These are phyloP conservation scores for Aphaenogaster rudis DNA, from an alignment of 1,140 invertebrate species.

Conservation along the genomic window DNA sequence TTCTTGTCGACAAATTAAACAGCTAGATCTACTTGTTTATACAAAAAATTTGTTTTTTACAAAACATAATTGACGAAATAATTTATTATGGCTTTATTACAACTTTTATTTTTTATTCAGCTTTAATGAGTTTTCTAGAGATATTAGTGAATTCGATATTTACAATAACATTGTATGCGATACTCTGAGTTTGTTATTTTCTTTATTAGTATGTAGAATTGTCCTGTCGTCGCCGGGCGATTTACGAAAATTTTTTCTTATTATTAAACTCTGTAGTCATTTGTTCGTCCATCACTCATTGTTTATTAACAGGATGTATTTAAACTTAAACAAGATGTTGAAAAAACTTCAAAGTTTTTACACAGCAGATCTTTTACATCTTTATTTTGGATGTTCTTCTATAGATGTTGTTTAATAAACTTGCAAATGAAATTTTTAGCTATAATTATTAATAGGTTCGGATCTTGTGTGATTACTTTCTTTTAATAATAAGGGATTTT, in stretches of 20 bases:
- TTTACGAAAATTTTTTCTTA: background rate
- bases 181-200: constrained; percentile 16
- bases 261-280: background rate
- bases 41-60: background rate
- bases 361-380: background rate
- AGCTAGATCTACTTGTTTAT: background rate
- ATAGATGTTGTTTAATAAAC: background rate
- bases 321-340: background rate
- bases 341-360: background rate
- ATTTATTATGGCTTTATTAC: background rate
- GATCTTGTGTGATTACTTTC: background rate
- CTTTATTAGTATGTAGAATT: background rate
- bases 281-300: constrained; percentile 10
- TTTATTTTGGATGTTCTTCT: no score
- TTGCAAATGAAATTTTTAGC: background rate
- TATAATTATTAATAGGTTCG: background rate
- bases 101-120: background rate
- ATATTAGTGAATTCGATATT: constrained; percentile 9
- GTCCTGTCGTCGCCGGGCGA: background rate
- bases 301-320: constrained; percentile 9
- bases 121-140: background rate
- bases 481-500: background rate
- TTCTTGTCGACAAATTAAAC: background rate
- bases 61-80: background rate
- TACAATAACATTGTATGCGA: background rate